Evolutionary conservation across 2,797 vertebrate genomes (phyloP).

Genomic region (Sebastes taczanowskii): DNA sequence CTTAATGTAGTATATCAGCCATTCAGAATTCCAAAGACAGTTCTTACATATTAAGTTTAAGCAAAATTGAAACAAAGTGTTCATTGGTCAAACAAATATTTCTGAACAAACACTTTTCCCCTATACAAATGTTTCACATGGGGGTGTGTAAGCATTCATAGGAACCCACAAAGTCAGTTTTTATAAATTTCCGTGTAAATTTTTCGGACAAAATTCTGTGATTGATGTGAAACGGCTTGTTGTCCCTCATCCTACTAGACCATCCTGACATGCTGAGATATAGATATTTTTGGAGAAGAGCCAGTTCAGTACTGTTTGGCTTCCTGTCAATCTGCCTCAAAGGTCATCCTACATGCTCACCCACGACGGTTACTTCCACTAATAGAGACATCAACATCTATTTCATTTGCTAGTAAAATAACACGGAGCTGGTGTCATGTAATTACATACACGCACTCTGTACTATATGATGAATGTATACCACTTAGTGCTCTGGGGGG

Average conservation of each 20-base stretch:
- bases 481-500: constrained; percentile 43
- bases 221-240: background rate
- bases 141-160: background rate
- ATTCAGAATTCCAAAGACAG: too few relatives aligned
- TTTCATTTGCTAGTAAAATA: constrained; percentile 54
- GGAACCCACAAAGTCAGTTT: background rate
- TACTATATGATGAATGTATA: constrained; percentile 64
- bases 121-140: background rate
- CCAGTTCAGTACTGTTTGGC: background rate
- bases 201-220: background rate
- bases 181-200: background rate
- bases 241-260: background rate
- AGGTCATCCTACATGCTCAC: background rate
- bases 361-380: background rate
- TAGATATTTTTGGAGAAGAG: background rate
- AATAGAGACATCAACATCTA: constrained; percentile 39
- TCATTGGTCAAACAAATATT: background rate
- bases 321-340: constrained; percentile 14
- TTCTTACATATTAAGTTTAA: too few relatives aligned
- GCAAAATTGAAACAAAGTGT: too few relatives aligned
- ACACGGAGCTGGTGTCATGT: constrained; percentile 42
- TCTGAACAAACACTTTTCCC: background rate
- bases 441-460: constrained; percentile 43
- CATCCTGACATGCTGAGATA: background rate
- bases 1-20: too few relatives aligned